Percentiles rank a stretch among this genome's conserved stretches.
These are phyloP conservation scores for Empidonax alnorum DNA, from an alignment of 2,113 vertebrate genomes.

Conservation along the genomic window DNA sequence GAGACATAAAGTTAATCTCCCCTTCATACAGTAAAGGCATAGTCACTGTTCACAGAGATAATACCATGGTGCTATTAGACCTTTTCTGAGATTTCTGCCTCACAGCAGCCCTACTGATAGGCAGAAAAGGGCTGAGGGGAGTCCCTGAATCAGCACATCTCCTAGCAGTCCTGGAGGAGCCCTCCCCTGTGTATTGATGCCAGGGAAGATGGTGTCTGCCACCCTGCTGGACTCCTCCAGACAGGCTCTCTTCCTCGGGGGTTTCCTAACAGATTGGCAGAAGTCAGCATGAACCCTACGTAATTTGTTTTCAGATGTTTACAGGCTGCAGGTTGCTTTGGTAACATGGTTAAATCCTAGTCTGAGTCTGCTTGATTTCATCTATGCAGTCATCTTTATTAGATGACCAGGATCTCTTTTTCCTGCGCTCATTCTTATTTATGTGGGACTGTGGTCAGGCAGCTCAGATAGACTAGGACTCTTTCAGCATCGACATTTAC, in stretches of 20 bases:
- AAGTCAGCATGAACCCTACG: rapidly evolving
- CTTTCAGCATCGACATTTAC: not conserved
- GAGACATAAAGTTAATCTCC: not conserved
- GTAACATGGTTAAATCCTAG: not conserved
- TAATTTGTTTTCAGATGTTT: not conserved
- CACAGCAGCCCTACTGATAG: rapidly evolving
- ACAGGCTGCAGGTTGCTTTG: not conserved
- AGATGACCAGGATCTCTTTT: not conserved
- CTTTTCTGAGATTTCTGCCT: not conserved
- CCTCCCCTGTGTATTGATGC: not conserved
- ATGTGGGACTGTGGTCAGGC: not conserved
- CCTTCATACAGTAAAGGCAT: not conserved
- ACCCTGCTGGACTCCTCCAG: not conserved
- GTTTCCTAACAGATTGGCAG: not conserved
- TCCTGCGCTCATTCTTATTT: not conserved
- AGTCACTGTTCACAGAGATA: not conserved
- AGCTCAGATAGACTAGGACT: not conserved
- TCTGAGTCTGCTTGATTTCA: not conserved
- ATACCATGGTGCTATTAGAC: not conserved
- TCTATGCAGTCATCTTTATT: rapidly evolving
- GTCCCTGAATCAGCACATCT: not conserved
- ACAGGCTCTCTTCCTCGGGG: rapidly evolving
- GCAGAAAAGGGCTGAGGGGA: not conserved
- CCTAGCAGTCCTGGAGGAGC: not conserved
- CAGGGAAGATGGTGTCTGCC: not conserved